Conservation (phyloP, 2,113 vertebrate species). For the Halcyon senegalensis region DNA sequence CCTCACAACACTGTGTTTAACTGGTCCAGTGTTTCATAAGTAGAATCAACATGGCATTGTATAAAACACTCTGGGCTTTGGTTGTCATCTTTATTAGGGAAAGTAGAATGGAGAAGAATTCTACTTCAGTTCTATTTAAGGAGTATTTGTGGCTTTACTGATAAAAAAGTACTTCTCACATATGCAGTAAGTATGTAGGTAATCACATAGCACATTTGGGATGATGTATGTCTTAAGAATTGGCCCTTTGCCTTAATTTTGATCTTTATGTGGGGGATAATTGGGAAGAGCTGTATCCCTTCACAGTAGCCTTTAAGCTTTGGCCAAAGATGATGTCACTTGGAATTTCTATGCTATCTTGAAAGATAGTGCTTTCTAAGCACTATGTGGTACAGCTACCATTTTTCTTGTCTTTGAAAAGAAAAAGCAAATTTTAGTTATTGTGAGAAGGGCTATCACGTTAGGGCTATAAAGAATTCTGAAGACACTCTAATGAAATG, state of each 20-base stretch:
- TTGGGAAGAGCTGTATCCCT: constrained; percentile 40
- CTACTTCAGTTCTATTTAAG: not conserved
- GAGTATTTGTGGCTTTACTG: not conserved
- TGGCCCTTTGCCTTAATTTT: constrained; percentile 61
- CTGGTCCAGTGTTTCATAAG: not conserved
- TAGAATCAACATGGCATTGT: not conserved
- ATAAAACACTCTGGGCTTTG: not conserved
- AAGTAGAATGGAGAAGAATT: not conserved
- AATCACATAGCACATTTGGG: constrained; percentile 20
- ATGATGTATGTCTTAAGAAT: constrained; percentile 18
- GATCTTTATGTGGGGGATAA: constrained; percentile 37
- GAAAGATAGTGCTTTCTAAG: constrained; percentile 32
- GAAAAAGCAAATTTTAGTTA: not conserved
- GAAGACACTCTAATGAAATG: not conserved
- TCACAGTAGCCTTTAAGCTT: constrained; percentile 57
- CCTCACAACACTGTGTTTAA: not conserved
- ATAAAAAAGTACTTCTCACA: not conserved
- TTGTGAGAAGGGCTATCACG: not conserved
- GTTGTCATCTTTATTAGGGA: not conserved
- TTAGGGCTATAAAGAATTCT: not conserved
- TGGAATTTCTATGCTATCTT: constrained; percentile 25
- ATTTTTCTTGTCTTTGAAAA: not conserved
- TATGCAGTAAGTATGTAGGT: not conserved
- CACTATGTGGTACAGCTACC: not conserved
- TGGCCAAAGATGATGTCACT: constrained; percentile 59